Percentiles rank a stretch among this genome's conserved stretches.
Conservation (phyloP, 2,113 vertebrate genomes). For the Crotalus tigris region DNA sequence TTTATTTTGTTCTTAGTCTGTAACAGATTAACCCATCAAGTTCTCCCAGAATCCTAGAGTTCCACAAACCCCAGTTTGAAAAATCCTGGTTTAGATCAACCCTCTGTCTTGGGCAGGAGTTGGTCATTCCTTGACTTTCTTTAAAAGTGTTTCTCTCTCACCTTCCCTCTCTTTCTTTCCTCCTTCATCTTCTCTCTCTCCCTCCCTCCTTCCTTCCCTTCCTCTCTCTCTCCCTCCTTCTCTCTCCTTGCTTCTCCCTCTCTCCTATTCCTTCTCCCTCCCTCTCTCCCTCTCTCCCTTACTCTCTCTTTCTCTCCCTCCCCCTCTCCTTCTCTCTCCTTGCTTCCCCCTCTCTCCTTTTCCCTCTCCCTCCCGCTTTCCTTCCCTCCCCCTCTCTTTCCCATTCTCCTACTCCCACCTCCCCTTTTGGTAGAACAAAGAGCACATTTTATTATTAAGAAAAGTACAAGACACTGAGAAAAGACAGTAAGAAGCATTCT, state of each 20-base stretch:
- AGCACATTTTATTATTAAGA: neutral
- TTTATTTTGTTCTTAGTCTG: neutral
- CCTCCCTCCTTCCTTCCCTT: fast-evolving
- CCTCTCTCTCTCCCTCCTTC: too few species aligned
- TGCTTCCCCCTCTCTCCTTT: neutral
- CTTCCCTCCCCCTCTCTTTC: too few species aligned
- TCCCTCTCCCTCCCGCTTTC: neutral
- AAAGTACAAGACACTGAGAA: neutral
- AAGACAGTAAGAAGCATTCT: neutral
- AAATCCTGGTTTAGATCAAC: neutral
- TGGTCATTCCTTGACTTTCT: neutral
- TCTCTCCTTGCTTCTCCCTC: too few species aligned
- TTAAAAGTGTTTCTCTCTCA: neutral
- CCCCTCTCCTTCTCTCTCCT: neutral
- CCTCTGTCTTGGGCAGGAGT: neutral
- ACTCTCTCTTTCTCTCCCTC: neutral
- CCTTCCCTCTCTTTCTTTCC: too few species aligned
- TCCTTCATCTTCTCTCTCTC: neutral
- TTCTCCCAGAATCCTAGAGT: neutral
- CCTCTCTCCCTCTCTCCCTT: neutral
- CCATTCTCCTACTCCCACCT: neutral
- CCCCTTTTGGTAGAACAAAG: neutral
- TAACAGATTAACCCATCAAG: neutral
- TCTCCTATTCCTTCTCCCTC: neutral
- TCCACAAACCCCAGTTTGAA: neutral